Percentiles rank a stretch among this genome's conserved stretches.
These are phyloP conservation scores for Enteromius trimaculatus DNA, from an alignment of 2,797 vertebrate genomes.

Conservation along the genomic window DNA sequence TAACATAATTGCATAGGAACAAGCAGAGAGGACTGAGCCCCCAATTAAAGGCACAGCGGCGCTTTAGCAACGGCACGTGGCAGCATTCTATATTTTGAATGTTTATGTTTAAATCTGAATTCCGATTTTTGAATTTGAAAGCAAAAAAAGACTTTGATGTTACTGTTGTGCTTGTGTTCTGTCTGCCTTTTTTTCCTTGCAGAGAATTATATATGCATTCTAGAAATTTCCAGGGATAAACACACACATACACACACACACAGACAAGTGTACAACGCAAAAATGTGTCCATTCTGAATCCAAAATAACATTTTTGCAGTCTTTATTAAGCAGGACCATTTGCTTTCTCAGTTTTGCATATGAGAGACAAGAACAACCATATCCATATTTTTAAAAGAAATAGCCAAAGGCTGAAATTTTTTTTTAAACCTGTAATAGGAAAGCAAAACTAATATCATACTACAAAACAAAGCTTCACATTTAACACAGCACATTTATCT, in stretches of 20 bases:
- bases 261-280: not conserved
- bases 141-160: slow-evolving; percentile 1
- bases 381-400: not conserved
- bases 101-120: slow-evolving; percentile 9
- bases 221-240: slow-evolving; percentile 1
- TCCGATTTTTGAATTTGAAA: not conserved
- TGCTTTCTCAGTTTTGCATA: not conserved
- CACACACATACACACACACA: not conserved
- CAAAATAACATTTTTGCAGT: not conserved
- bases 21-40: slow-evolving; percentile 68
- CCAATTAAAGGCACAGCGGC: slow-evolving; percentile 80
- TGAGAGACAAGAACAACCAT: not conserved
- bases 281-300: not conserved
- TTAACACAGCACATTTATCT: not conserved
- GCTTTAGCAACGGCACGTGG: slow-evolving; percentile 44
- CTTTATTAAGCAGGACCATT: not conserved
- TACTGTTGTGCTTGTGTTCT: not conserved
- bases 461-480: slow-evolving; percentile 2
- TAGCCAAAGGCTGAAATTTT: not conserved
- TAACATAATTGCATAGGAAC: slow-evolving; percentile 88
- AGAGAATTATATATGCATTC: slow-evolving; percentile 1
- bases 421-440: not conserved
- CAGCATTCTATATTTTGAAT: slow-evolving; percentile 5
- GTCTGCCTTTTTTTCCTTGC: not conserved
- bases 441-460: not conserved